Evolutionary conservation across 2,888 invertebrate genomes (phyloP).

Genomic region (Abscondita cerata): DNA sequence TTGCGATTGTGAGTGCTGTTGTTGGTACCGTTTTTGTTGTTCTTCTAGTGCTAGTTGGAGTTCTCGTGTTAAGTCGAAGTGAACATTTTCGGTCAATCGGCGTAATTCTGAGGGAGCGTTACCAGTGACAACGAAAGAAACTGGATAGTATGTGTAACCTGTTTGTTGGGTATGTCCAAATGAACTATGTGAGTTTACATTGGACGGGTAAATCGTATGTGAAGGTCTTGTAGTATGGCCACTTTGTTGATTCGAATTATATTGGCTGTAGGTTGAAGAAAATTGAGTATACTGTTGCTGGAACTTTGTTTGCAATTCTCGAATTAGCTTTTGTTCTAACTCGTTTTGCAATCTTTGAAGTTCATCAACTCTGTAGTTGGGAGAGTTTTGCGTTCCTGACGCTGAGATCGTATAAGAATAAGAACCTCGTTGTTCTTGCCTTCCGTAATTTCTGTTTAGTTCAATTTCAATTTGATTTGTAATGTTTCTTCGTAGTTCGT

Average conservation of each 20-base stretch:
- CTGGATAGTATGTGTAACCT: conserved; percentile 18
- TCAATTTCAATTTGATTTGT: conserved; percentile 50
- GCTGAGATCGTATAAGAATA: conserved; percentile 43
- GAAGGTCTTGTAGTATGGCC: background rate
- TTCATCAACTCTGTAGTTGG: conserved; percentile 52
- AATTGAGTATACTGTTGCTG: conserved; percentile 36
- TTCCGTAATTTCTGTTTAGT: conserved; percentile 50
- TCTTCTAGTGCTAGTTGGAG: conserved; percentile 45
- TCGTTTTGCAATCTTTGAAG: conserved; percentile 50
- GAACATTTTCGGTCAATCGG: conserved; percentile 32
- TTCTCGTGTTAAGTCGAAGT: conserved; percentile 43
- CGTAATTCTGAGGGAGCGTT: conserved; percentile 31
- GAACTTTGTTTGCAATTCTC: conserved; percentile 42
- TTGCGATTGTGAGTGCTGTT: conserved; percentile 26
- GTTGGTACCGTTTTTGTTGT: conserved; percentile 34
- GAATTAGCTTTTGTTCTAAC: conserved; percentile 51
- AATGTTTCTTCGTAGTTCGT: conserved; percentile 51
- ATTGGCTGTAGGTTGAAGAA: conserved; percentile 15
- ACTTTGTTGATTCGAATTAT: background rate
- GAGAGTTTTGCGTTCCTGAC: conserved; percentile 44
- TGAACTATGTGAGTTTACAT: background rate
- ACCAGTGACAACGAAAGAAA: conserved; percentile 15
- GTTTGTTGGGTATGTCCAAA: conserved; percentile 8
- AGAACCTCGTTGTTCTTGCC: conserved; percentile 48
- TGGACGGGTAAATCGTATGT: background rate